Evolutionary conservation across 30 jellyfish, hydroid and myxozoan species (phyloP).

Genomic region (Pelagia noctiluca): DNA sequence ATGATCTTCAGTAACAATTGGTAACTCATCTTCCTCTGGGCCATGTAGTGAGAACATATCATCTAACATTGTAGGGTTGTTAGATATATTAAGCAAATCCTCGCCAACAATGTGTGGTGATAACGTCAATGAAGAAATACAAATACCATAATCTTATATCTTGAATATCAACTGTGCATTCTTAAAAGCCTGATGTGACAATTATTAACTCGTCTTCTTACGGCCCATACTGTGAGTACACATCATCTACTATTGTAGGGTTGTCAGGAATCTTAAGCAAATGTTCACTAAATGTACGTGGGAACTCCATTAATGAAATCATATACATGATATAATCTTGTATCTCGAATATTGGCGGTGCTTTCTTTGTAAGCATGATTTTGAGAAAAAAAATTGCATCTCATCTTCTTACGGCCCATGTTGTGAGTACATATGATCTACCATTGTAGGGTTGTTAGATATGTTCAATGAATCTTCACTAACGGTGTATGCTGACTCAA

Average conservation of each 20-base stretch:
- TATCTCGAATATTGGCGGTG: neutral
- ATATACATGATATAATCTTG: neutral
- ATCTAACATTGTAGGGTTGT: conserved; percentile 68
- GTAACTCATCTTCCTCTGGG: conserved; percentile 71
- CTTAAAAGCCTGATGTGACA: conserved; percentile 57
- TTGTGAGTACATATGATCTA: conserved; percentile 71
- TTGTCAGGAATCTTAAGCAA: conserved; percentile 45
- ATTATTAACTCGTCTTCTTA: conserved; percentile 64
- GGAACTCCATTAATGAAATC: neutral
- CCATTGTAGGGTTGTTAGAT: conserved; percentile 67
- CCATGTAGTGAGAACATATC: conserved; percentile 71
- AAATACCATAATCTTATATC: conserved; percentile 58
- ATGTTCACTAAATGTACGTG: conserved; percentile 59
- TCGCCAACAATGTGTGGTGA: conserved; percentile 58
- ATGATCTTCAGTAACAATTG: conserved; percentile 58
- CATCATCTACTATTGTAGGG: conserved; percentile 69
- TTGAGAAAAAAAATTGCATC: conserved; percentile 40
- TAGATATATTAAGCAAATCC: conserved; percentile 49
- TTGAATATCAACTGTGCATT: conserved; percentile 66
- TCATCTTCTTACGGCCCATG: conserved; percentile 75
- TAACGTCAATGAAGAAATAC: conserved; percentile 45
- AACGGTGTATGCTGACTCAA: conserved; percentile 60
- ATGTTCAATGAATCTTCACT: conserved; percentile 53
- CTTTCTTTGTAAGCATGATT: conserved; percentile 43
- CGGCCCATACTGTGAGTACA: conserved; percentile 72